phyloP scores from a whole-genome alignment of 2,888 invertebrate genomes.

The Achlya flavicornis region DNA sequence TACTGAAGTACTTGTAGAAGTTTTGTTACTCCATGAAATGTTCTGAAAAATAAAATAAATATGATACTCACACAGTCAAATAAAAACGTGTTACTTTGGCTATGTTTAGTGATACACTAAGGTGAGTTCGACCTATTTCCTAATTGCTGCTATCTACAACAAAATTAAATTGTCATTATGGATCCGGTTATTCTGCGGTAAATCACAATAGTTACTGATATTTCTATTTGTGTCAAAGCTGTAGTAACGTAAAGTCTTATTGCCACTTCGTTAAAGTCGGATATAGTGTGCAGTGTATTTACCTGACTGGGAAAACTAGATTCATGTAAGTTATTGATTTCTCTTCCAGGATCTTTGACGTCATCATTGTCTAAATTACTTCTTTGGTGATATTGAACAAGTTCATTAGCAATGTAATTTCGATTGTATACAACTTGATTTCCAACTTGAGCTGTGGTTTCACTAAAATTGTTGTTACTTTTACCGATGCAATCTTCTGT shows the following conservation, averaged over 20 bases:
- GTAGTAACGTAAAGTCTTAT: constrained; percentile 28
- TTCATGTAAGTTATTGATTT: constrained; percentile 59
- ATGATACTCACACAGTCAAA: constrained; percentile 14
- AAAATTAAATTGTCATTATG: constrained; percentile 75
- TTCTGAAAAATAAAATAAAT: constrained; percentile 52
- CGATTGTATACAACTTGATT: constrained; percentile 62
- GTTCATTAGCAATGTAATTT: constrained; percentile 61
- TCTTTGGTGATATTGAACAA: constrained; percentile 62
- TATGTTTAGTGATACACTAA: constrained; percentile 50
- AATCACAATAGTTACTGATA: constrained; percentile 45
- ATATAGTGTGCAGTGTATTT: constrained; percentile 37
- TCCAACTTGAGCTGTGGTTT: constrained; percentile 44
- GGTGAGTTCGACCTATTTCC: constrained; percentile 56
- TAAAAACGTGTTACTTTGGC: constrained; percentile 48
- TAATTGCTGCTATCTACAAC: constrained; percentile 62
- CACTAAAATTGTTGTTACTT: constrained; percentile 47
- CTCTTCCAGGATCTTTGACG: constrained; percentile 61
- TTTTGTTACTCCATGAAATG: constrained; percentile 59
- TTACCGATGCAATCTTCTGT: constrained; percentile 57
- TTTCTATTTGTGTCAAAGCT: constrained; percentile 20
- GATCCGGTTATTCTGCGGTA: constrained; percentile 75
- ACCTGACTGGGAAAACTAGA: constrained; percentile 73
- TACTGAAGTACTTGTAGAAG: constrained; percentile 42
- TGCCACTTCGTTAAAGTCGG: constrained; percentile 40
- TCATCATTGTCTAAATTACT: constrained; percentile 53